Conservation (phyloP, 2,797 vertebrate genomes). For the Falco cherrug region DNA sequence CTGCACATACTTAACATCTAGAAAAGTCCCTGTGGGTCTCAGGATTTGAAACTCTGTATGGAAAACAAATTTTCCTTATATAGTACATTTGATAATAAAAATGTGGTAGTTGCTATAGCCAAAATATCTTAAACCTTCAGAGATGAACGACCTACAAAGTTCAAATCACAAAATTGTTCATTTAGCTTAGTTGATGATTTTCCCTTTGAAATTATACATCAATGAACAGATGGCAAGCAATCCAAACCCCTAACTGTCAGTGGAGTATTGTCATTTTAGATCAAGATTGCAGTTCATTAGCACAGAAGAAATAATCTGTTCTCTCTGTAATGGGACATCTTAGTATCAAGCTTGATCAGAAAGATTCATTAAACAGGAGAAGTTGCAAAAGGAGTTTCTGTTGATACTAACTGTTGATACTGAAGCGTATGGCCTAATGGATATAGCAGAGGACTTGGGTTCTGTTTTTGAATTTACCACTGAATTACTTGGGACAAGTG, state of each 20-base stretch:
- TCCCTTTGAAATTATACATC: slow-evolving; percentile 25
- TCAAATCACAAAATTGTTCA: slow-evolving; percentile 16
- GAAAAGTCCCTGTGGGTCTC: neutral
- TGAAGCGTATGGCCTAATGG: neutral
- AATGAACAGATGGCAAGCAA: slow-evolving; percentile 52
- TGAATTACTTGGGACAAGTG: neutral
- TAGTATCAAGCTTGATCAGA: neutral
- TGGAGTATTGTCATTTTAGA: slow-evolving; percentile 37
- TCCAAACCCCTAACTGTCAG: neutral
- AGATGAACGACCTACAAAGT: neutral
- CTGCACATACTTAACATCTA: neutral
- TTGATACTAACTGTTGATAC: neutral
- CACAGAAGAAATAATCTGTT: slow-evolving; percentile 35
- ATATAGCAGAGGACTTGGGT: neutral
- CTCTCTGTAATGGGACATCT: neutral
- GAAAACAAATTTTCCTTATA: neutral
- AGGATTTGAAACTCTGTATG: neutral
- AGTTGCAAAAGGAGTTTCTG: neutral
- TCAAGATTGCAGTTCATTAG: slow-evolving; percentile 27
- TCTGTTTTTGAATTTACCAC: neutral
- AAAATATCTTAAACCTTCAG: neutral
- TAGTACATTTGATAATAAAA: neutral
- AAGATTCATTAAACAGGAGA: neutral
- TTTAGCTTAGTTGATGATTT: slow-evolving; percentile 29
- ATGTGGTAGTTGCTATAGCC: neutral